Percentiles rank a stretch among this genome's conserved stretches.
Evolutionary conservation across 2,888 invertebrate species (phyloP).

Genomic region (Agrilus cyanescens): DNA sequence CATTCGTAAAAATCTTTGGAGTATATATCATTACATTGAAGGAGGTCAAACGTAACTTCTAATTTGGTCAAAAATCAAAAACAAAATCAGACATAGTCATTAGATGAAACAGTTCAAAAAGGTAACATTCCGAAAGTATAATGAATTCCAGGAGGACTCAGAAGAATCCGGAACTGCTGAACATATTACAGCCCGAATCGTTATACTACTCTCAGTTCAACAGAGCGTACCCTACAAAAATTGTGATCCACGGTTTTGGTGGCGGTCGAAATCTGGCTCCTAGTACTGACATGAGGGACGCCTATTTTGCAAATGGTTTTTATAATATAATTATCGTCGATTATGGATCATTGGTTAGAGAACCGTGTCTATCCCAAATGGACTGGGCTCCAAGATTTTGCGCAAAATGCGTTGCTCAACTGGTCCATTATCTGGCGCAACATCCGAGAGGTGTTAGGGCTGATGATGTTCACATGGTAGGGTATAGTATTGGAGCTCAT

Average conservation of each 20-base stretch:
- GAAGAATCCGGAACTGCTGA: constrained; percentile 56
- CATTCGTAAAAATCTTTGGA: too few species aligned
- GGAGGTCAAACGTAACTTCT: too few species aligned
- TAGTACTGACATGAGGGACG: constrained; percentile 73
- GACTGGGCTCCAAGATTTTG: constrained; percentile 37
- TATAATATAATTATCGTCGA: constrained; percentile 84
- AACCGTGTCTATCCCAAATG: constrained; percentile 63
- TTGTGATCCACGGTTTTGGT: constrained; percentile 86
- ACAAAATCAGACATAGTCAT: too few species aligned
- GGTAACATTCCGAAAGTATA: too few species aligned
- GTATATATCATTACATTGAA: too few species aligned
- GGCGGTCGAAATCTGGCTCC: constrained; percentile 72
- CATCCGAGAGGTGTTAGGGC: constrained; percentile 68
- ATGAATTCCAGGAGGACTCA: constrained; percentile 53
- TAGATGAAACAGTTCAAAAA: too few species aligned
- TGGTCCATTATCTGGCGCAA: constrained; percentile 63
- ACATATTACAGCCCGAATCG: constrained; percentile 58
- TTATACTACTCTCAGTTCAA: constrained; percentile 67
- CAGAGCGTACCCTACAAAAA: constrained; percentile 66
- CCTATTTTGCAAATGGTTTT: constrained; percentile 67
- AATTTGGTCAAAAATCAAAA: too few species aligned
- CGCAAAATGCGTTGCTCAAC: constrained; percentile 65
- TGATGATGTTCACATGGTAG: constrained; percentile 67
- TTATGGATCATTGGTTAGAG: constrained; percentile 65
- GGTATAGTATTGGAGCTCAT: constrained; percentile 80